Percentiles rank a stretch among this genome's conserved stretches.
phyloP scores from a whole-genome alignment of 1,140 invertebrate species.

The Stenopsyche tienmushanensis region DNA sequence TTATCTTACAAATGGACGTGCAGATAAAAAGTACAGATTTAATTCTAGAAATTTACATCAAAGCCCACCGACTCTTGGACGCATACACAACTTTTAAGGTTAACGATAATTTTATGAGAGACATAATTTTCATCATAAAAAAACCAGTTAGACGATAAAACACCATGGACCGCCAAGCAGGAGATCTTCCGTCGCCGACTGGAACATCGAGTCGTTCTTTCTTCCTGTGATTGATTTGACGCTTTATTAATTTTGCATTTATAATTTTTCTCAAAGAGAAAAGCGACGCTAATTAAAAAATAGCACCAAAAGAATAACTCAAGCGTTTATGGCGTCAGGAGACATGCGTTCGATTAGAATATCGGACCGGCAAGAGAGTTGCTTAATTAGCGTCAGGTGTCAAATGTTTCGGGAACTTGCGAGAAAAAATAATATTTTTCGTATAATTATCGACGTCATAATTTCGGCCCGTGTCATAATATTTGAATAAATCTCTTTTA shows the following conservation, averaged over 20 bases:
- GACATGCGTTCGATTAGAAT: too few relatives aligned
- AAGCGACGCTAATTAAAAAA: not conserved
- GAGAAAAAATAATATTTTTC: conserved; percentile 16
- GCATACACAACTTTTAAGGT: conserved; percentile 9
- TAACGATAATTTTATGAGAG: conserved; percentile 24
- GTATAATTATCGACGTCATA: conserved; percentile 12
- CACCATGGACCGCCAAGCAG: not conserved
- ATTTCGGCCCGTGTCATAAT: conserved; percentile 10
- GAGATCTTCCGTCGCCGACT: too few relatives aligned
- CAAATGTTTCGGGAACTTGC: conserved; percentile 3
- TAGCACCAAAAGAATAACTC: not conserved
- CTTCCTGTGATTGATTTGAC: conserved; percentile 5
- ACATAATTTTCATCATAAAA: conserved; percentile 12
- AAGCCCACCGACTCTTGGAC: not conserved
- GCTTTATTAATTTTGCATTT: not conserved
- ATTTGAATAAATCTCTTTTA: conserved; percentile 25
- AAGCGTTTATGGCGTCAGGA: not conserved
- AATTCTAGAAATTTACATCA: not conserved
- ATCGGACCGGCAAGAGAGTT: too few relatives aligned
- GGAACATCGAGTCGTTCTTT: too few relatives aligned
- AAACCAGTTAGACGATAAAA: conserved; percentile 1
- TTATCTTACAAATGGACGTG: not conserved
- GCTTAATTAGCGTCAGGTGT: not conserved
- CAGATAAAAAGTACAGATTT: conserved; percentile 4
- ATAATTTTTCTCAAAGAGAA: not conserved